These are phyloP conservation scores for Thymelicus lineola DNA, from an alignment of 2,888 invertebrate genomes.

Conservation along the genomic window DNA sequence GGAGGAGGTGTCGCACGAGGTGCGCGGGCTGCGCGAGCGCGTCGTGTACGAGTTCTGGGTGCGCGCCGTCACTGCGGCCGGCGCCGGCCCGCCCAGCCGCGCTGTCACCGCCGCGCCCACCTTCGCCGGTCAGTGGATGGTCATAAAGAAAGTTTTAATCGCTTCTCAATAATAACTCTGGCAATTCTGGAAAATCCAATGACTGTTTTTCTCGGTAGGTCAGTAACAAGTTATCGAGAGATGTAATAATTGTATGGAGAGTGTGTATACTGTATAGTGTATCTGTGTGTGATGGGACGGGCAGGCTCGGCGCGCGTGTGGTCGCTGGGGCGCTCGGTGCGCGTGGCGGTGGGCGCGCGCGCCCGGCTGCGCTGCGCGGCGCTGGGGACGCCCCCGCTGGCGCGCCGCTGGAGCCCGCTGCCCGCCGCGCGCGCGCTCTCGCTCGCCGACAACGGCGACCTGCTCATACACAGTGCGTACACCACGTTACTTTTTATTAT, in stretches of 20 bases:
- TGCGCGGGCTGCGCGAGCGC: conserved; percentile 88
- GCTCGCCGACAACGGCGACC: conserved; percentile 85
- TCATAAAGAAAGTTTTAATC: not conserved
- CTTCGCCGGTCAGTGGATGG: conserved; percentile 59
- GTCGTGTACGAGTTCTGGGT: conserved; percentile 94
- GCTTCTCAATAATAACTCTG: too few relatives aligned
- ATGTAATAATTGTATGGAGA: too few relatives aligned
- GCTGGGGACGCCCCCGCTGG: conserved; percentile 87
- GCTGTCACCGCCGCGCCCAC: conserved; percentile 84
- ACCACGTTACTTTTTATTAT: not conserved
- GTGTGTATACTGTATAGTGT: too few relatives aligned
- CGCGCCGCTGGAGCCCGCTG: conserved; percentile 85
- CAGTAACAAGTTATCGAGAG: too few relatives aligned
- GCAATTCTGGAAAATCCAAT: too few relatives aligned
- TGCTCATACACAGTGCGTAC: conserved; percentile 87
- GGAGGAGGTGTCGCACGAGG: conserved; percentile 84
- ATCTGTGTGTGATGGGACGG: too few relatives aligned
- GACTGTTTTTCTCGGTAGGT: too few relatives aligned
- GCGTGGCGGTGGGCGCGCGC: conserved; percentile 86
- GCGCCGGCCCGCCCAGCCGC: conserved; percentile 87
- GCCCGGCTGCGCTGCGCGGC: conserved; percentile 88
- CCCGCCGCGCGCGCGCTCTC: conserved; percentile 85
- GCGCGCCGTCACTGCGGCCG: conserved; percentile 86
- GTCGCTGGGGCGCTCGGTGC: conserved; percentile 88
- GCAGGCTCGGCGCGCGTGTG: conserved; percentile 91